Conservation (phyloP, 2,888 invertebrate species). For the Macroteleia sp. region DNA sequence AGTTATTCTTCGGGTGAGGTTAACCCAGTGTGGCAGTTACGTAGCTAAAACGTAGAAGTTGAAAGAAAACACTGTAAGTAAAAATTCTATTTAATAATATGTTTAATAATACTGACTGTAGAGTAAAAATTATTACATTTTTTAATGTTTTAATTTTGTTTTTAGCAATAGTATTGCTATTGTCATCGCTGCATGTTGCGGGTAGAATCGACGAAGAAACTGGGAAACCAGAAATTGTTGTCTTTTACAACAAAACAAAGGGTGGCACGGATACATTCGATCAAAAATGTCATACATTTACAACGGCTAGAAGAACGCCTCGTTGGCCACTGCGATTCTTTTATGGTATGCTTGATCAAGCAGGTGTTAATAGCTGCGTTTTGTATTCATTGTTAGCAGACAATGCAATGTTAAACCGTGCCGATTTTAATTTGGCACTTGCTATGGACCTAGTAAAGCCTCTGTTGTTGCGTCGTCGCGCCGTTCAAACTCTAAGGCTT, state of each 20-base stretch:
- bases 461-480: not conserved
- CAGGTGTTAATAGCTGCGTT: not conserved
- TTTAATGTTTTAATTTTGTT: too few relatives aligned
- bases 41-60: too few relatives aligned
- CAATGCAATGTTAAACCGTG: not conserved
- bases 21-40: too few relatives aligned
- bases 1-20: too few relatives aligned
- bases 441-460: not conserved
- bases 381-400: not conserved
- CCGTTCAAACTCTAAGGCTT: not conserved
- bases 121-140: too few relatives aligned
- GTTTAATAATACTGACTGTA: too few relatives aligned
- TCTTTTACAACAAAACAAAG: constrained; percentile 2
- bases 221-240: not conserved
- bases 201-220: not conserved
- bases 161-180: not conserved
- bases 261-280: not conserved
- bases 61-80: too few relatives aligned
- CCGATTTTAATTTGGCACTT: not conserved
- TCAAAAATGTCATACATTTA: not conserved
- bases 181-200: not conserved
- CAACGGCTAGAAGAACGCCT: not conserved
- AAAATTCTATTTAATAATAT: too few relatives aligned
- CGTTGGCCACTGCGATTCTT: constrained; percentile 1
- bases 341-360: constrained; percentile 2